phyloP scores from a whole-genome alignment of 2,113 vertebrate genomes.

The Otolemur garnettii region DNA sequence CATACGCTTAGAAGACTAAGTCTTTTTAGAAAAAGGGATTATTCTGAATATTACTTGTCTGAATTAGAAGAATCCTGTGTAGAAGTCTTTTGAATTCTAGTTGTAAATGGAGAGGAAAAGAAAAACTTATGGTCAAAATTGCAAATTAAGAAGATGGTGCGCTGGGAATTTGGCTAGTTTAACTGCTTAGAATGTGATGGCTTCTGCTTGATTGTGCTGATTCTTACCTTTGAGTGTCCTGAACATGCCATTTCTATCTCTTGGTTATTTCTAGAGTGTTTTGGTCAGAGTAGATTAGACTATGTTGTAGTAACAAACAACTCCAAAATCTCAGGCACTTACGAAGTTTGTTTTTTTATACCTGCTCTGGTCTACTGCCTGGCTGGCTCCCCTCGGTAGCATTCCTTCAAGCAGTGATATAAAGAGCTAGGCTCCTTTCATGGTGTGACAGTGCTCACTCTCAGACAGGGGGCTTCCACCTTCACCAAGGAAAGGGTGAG shows the following conservation, averaged over 20 bases:
- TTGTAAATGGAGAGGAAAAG: slow-evolving; percentile 1
- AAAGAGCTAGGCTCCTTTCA: neutral
- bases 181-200: neutral
- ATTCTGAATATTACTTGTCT: neutral
- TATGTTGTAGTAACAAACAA: neutral
- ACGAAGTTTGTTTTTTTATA: neutral
- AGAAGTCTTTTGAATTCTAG: neutral
- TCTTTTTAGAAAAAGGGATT: neutral
- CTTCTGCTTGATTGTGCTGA: neutral
- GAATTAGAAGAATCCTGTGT: neutral
- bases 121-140: neutral
- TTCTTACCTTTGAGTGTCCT: neutral
- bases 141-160: neutral
- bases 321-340: neutral
- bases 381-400: neutral
- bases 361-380: neutral
- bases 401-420: neutral
- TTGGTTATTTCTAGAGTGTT: neutral
- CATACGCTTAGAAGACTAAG: neutral
- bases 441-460: neutral
- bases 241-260: neutral
- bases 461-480: neutral
- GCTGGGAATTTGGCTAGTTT: neutral
- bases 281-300: neutral
- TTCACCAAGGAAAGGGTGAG: fast-evolving